Evolutionary conservation across 2,797 vertebrate species (phyloP), one percentile per base, ranked within the genome.

Genomic region (Bryconaethiops microstoma): DNA sequence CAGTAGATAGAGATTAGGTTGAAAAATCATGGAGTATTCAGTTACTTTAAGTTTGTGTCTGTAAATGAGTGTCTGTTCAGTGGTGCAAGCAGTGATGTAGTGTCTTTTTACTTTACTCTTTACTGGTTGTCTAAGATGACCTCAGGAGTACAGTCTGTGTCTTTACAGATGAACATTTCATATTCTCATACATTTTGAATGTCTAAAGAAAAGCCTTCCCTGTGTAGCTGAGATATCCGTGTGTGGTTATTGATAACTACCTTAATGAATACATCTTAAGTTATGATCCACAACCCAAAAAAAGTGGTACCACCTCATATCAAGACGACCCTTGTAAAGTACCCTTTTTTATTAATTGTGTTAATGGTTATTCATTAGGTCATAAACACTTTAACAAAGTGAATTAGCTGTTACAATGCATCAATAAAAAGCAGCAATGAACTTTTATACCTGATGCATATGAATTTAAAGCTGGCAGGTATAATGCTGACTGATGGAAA

Each of bases 71-170:
- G 25, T 48, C 65, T 45, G 19, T 29, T 52, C 19, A 40, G 17
- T 35, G 54, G 19, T 57, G 5, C 54, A 39, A 54, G 8, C 25
- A 54, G 23, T 29, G 12, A 23, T 42, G 3, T 7, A 39, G 2
- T 7, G 21, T 25, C n/a, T 14, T 17, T 54, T 29, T 35, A 35
- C 35, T 35, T 35, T 35, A 35, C 35, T 35, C 35, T 54, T 54
- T 57, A 10, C 19, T 21, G 55, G 29, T 59, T 59, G 70, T n/a
- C 57, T 73, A 40, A 23, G 39, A 59, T 60, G 55, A 74, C 54
- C 54, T 60, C 35, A 23, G 70, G 70, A 55, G 48, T 72, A 17
- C 7, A 73, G 71, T 74, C 35, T 42, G 60, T 16, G 16, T 73
- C 35, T 5, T 39, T 42, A 42, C 35, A 59, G n/a, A 73, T 42